Conservation (phyloP, 2,888 invertebrate genomes). For the Amiota minor region DNA sequence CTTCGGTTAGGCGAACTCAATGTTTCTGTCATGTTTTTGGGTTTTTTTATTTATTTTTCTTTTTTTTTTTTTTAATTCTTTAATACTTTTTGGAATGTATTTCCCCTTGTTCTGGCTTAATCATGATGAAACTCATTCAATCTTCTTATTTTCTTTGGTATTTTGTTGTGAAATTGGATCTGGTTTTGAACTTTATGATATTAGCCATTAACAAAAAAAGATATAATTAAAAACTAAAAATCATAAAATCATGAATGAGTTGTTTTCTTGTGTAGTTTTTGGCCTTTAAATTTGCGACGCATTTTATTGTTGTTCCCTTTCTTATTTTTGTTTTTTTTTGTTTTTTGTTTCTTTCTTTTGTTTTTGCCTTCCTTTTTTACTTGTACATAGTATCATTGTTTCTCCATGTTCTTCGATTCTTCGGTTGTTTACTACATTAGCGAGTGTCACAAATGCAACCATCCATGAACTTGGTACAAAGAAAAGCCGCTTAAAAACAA, state of each 20-base stretch:
- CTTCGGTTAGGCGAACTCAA: too few species aligned
- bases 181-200: too few species aligned
- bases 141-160: too few species aligned
- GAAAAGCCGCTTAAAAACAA: conserved; percentile 25
- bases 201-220: too few species aligned
- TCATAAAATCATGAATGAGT: neutral
- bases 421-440: neutral
- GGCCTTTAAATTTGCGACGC: neutral
- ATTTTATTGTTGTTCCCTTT: neutral
- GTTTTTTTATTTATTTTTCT: too few species aligned
- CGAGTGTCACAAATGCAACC: neutral
- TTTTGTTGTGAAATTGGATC: too few species aligned
- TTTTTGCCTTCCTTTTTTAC: neutral
- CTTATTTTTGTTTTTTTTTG: neutral
- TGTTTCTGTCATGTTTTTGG: too few species aligned
- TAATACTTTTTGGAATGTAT: too few species aligned
- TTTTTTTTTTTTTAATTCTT: too few species aligned
- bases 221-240: too few species aligned
- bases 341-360: neutral
- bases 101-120: too few species aligned
- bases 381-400: neutral
- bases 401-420: neutral
- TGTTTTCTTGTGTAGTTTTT: conserved; percentile 6
- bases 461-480: conserved; percentile 24
- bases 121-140: too few species aligned